Conservation (phyloP, 1,140 invertebrate species). For the Zaprionus vittiger region DNA sequence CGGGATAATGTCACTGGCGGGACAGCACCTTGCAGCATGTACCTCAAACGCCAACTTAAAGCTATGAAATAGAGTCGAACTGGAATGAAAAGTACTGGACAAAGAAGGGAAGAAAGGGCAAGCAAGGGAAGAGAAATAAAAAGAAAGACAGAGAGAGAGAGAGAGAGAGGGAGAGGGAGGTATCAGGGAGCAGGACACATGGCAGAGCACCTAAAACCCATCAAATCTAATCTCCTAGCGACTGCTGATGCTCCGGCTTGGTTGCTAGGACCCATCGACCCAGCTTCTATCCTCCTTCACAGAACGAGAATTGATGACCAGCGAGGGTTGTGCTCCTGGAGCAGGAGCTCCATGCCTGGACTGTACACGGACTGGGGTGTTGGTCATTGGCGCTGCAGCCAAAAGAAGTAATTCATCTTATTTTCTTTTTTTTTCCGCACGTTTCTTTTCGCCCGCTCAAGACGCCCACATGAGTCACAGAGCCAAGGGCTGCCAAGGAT, state of each 20-base stretch:
- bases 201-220: conserved; percentile 76
- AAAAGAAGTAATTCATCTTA: conserved; percentile 83
- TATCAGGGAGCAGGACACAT: conserved; percentile 38
- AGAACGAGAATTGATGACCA: conserved; percentile 81
- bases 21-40: background rate
- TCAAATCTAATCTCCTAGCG: conserved; percentile 80
- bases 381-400: conserved; percentile 81
- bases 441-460: conserved; percentile 56
- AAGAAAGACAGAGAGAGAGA: conserved; percentile 20
- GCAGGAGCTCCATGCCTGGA: background rate
- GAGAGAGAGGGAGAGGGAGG: conserved; percentile 24
- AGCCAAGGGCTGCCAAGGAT: conserved; percentile 64
- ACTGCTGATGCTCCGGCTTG: conserved; percentile 69
- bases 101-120: too few relatives aligned
- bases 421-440: conserved; percentile 63
- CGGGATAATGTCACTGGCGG: conserved; percentile 6
- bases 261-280: conserved; percentile 59
- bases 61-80: background rate
- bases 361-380: conserved; percentile 28
- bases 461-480: conserved; percentile 79
- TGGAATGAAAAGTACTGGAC: background rate
- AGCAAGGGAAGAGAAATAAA: background rate
- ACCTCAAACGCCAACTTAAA: conserved; percentile 20
- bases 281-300: conserved; percentile 19
- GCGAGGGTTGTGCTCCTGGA: conserved; percentile 24